Conservation (phyloP, 2,888 invertebrate genomes). For the Xestobium rufovillosum region DNA sequence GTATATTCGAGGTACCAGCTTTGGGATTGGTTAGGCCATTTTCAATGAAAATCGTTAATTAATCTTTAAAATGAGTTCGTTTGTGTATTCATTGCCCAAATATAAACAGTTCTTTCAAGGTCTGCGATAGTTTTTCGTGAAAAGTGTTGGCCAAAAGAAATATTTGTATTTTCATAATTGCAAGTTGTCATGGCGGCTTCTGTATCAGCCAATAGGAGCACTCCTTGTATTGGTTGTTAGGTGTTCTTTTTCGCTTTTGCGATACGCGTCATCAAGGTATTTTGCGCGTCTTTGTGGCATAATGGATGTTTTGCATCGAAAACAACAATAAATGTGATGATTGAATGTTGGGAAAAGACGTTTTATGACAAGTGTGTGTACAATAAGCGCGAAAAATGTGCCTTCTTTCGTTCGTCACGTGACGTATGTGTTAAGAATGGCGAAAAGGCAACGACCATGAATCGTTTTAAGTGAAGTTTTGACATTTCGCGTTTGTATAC, state of each 20-base stretch:
- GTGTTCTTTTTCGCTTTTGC: conserved; percentile 56
- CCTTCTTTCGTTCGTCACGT: conserved; percentile 49
- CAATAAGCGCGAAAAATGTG: conserved; percentile 37
- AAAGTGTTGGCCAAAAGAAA: background rate
- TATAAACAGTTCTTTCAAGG: too few species aligned
- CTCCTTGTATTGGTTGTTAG: conserved; percentile 57
- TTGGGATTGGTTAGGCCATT: too few species aligned
- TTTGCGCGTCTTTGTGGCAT: conserved; percentile 54
- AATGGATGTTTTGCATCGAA: conserved; percentile 41
- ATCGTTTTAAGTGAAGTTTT: conserved; percentile 53
- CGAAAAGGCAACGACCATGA: conserved; percentile 53
- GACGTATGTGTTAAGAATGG: conserved; percentile 51
- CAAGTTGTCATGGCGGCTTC: conserved; percentile 59
- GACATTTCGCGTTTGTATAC: conserved; percentile 76
- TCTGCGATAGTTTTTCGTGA: background rate
- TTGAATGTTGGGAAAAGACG: conserved; percentile 24
- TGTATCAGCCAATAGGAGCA: conserved; percentile 62
- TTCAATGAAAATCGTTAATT: too few species aligned
- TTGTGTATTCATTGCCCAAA: too few species aligned
- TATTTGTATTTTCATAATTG: conserved; percentile 39
- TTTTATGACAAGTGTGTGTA: conserved; percentile 29
- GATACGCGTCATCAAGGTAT: conserved; percentile 65
- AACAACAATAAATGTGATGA: conserved; percentile 25
- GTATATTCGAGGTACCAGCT: too few species aligned
- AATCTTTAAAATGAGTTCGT: too few species aligned